Base-by-base conservation (phyloP, 2,888 invertebrate genomes). In the Danaus chrysippus region DNA sequence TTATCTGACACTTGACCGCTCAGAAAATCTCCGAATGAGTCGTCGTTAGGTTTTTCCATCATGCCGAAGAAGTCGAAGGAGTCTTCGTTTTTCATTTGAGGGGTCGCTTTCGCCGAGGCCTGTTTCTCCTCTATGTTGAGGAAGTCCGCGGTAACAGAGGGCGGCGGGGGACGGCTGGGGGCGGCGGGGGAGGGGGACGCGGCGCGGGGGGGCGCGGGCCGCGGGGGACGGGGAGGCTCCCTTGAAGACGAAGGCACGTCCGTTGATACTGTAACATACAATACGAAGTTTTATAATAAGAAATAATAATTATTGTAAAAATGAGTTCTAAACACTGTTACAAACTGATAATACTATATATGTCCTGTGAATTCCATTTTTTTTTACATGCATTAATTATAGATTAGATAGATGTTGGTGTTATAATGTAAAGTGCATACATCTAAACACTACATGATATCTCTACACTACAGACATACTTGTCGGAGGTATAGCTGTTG, bases 31-130 rank as follows among this genome's bases (percentile, higher is more conserved):
- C 91, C 91, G 60, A 92, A 92, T 10, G 81, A 73, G 59, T 90
- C 90, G 59, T 89, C 90, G 1, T 77, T 73, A 53, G 73, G 82
- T 84, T 92, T 95, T 93, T 80, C 90, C 89, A 85, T 83, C 84
- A 89, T 82, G n/a, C 91, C 90, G 67, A 91, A 91, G 80, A 91
- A 90, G 66, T 95, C 95, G 53, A 93, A 92, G 0, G 93, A 91
- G 75, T 92, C 93, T 41, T 83, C 83, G 63, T 72, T 83, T 68
- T 84, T 83, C 17, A 88, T 61, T 60, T 86, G 85, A 60, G 69
- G 62, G 1, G 42, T 43, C 3, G 64, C 54, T 53, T 58, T 80
- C 62, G 79, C 81, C 0, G 66, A 42, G 53, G 70, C 73, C 8
- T 71, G 61, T 59, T 75, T 66, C 57, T 69, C 64, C 71, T 69